Evolutionary conservation across 2,113 vertebrate genomes (phyloP).

Genomic region (Gracilinanus agilis): DNA sequence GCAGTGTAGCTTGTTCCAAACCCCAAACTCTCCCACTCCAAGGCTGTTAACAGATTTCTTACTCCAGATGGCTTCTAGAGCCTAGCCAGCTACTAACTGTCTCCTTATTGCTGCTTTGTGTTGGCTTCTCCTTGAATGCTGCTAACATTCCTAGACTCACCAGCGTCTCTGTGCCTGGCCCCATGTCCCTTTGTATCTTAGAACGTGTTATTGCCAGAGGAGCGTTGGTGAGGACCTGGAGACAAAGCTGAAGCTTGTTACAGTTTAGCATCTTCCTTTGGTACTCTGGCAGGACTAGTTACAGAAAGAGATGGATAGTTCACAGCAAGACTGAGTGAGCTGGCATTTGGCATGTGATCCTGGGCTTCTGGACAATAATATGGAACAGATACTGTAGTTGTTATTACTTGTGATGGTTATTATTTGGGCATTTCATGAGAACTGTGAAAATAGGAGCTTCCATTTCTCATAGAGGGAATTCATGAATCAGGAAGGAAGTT

Average conservation of each 20-base stretch:
- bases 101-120: background rate
- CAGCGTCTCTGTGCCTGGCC: background rate
- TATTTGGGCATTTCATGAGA: conserved; percentile 5
- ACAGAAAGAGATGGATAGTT: background rate
- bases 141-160: background rate
- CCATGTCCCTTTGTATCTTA: background rate
- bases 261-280: conserved; percentile 1
- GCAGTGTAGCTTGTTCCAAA: conserved; percentile 23
- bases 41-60: conserved; percentile 12
- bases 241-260: conserved; percentile 23
- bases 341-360: background rate
- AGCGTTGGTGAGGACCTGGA: conserved; percentile 16
- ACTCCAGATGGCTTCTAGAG: conserved; percentile 30
- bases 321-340: background rate
- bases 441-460: conserved; percentile 14
- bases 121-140: background rate
- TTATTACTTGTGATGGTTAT: conserved; percentile 13
- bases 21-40: conserved; percentile 20
- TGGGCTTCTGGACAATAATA: background rate
- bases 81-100: conserved; percentile 1
- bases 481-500: background rate
- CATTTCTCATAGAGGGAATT: background rate
- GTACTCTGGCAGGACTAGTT: background rate
- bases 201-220: conserved; percentile 21
- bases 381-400: background rate